Conservation (phyloP, 2,888 invertebrate species). For the Mesochorus sp. region DNA sequence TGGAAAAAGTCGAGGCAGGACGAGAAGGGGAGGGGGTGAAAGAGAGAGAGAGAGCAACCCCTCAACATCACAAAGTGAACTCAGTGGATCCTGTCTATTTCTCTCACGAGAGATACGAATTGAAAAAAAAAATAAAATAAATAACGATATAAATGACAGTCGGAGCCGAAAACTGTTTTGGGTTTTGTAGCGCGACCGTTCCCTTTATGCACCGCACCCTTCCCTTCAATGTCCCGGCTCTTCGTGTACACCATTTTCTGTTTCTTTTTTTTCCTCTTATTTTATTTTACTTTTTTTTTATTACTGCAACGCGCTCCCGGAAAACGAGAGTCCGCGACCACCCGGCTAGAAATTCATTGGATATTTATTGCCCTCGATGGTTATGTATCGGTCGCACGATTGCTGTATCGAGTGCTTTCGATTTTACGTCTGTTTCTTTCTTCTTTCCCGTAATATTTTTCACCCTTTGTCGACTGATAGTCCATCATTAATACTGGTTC, state of each 20-base stretch:
- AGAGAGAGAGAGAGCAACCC: constrained; percentile 31
- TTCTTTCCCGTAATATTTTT: constrained; percentile 1
- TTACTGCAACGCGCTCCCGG: constrained; percentile 56
- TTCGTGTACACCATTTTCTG: constrained; percentile 56
- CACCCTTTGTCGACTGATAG: constrained; percentile 19
- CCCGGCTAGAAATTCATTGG: constrained; percentile 80
- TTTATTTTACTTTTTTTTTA: constrained; percentile 54
- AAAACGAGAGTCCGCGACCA: constrained; percentile 72
- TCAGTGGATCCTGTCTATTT: constrained; percentile 62
- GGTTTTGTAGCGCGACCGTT: constrained; percentile 78
- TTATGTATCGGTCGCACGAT: constrained; percentile 73
- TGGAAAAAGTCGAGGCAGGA: constrained; percentile 58
- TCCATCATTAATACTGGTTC: constrained; percentile 12
- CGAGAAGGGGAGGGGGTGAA: background rate
- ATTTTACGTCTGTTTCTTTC: background rate
- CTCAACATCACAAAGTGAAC: constrained; percentile 46
- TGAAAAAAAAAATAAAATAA: constrained; percentile 76
- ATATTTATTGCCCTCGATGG: constrained; percentile 79
- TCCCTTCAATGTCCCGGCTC: constrained; percentile 59
- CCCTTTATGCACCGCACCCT: constrained; percentile 35
- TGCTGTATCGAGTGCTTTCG: constrained; percentile 55
- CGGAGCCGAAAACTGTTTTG: constrained; percentile 80
- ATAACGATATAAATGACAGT: constrained; percentile 81
- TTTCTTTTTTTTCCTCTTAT: constrained; percentile 57
- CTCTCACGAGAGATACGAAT: constrained; percentile 63